Evolutionary conservation across 2,888 invertebrate species (phyloP), one percentile per base, ranked within the genome.

Genomic region (Drosophila vallismaia): DNA sequence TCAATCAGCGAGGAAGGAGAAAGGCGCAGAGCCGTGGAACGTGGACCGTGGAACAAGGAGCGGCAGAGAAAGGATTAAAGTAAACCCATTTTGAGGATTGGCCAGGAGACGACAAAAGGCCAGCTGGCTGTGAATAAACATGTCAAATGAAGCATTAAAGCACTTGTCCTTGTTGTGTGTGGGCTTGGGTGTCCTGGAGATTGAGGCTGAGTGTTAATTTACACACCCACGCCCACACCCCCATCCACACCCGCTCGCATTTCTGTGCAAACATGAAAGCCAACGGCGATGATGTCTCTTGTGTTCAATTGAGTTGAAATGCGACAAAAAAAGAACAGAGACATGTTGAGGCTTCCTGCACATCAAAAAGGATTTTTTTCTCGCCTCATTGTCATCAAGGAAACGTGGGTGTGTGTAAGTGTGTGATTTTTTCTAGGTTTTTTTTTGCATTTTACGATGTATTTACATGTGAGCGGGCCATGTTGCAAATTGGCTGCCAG

Each of bases 81-180:
- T 85, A 82, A 89, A 79, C 67, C 77, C 86, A 87, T 88, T 88
- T 85, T 75, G 57, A 70, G 71, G 55, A 55, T 52, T 55, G 80
- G 81, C 81, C 74, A 77, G 88, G 77, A 4, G 28, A 88, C 80
- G 79, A 84, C 85, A 86, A 85, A 83, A 75, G 79, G 85, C 63
- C 80, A 80, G 71, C 76, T 76, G 83, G 72, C 86, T 82, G 81
- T 82, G 78, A 77, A 79, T 79, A 89, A 84, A 86, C 89, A 87
- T 79, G 77, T 68, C 89, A 90, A 90, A 90, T 89, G 89, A 90
- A 89, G 89, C 90, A 90, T 90, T 87, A 89, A 89, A 81, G 79
- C 86, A 86, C 87, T 85, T 85, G 87, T 85, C 69, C 77, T 75
- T 80, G 74, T 62, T 83, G 72, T 28, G 44, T 71, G 40, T 59